These are phyloP conservation scores for Drosophila lacteicornis DNA, from an alignment of 1,140 invertebrate genomes.

Conservation along the genomic window DNA sequence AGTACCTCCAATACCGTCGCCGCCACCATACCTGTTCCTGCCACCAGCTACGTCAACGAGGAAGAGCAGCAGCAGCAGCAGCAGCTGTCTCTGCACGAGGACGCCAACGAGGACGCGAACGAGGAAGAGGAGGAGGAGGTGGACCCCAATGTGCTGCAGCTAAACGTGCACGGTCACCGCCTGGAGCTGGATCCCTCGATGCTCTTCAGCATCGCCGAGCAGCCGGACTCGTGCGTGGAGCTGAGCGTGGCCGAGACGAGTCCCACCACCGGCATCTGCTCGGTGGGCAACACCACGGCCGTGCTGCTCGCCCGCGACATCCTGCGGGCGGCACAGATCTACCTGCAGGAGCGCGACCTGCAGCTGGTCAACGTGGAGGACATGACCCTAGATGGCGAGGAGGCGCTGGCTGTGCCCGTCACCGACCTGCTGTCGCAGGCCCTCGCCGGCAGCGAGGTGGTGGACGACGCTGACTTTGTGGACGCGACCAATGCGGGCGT, in stretches of 20 bases:
- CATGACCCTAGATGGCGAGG: conserved; percentile 41
- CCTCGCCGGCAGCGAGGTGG: conserved; percentile 84
- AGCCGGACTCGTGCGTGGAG: conserved; percentile 56
- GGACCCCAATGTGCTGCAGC: conserved; percentile 43
- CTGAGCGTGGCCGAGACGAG: conserved; percentile 44
- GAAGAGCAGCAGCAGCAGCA: conserved; percentile 11
- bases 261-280: conserved; percentile 26
- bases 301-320: conserved; percentile 59
- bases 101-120: background rate
- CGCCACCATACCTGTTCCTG: no score
- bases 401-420: background rate
- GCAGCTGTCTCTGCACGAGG: conserved; percentile 35
- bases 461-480: conserved; percentile 31
- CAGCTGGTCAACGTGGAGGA: conserved; percentile 67
- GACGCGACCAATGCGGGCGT: conserved; percentile 47
- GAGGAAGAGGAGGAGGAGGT: conserved; percentile 27
- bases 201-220: conserved; percentile 66
- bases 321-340: conserved; percentile 61
- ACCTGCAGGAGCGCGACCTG: conserved; percentile 66
- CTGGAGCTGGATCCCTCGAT: conserved; percentile 62
- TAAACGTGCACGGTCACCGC: conserved; percentile 59
- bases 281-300: conserved; percentile 15
- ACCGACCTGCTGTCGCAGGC: conserved; percentile 91
- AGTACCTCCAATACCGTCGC: background rate
- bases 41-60: conserved; percentile 10